Base-by-base conservation (phyloP, 2,888 invertebrate species). In the Limnephilus lunatus region DNA sequence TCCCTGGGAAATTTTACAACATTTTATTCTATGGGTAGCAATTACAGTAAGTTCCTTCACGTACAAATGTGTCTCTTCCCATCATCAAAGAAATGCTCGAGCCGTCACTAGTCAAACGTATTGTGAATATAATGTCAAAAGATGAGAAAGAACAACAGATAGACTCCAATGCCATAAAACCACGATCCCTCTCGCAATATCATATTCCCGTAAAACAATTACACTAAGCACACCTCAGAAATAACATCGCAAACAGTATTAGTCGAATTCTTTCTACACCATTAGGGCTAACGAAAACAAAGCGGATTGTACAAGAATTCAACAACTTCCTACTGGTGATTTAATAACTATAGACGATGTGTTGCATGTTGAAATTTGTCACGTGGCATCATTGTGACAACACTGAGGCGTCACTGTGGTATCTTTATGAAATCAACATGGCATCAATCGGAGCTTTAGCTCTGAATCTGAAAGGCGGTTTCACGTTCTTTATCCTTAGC, bases 261-360 rank as follows among this genome's bases (percentile, higher is more conserved):
- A 87, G 44, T 31, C 35, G 48, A 39, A 80, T 91, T 85, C 90
- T 90, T 87, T 92, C 90, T 88, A 81, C 87, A 81, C 81, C 87
- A 90, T 90, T 90, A 53, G 31, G 80, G 44, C 86, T 87, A 90
- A 92, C 90, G 90, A 92, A 92, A 92, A 92, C 86, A 92, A 87
- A 91, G 91, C 81, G 81, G 48, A 68, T 25, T 68, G 68, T 68
- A 68, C 68, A 68, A 68, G 68, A 68, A 68, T 68, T 68, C 68
- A 68, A 68, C 68, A 68, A 68, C 68, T 7, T 68, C 68, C 68
- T 68, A 25, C 68, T 68, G 25, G 2, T 25, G 68, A 68, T 9
- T 68, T 7, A 68, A n/a, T n/a, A 68, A 25, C 9, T 68, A 25
- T 25, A 9, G 68, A 68, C 9, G n/a, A 25, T 68, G 68, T 68